Evolutionary conservation across 2,888 invertebrate genomes (phyloP), one percentile per base, ranked within the genome.

Genomic region (Acanthosepion esculentum): DNA sequence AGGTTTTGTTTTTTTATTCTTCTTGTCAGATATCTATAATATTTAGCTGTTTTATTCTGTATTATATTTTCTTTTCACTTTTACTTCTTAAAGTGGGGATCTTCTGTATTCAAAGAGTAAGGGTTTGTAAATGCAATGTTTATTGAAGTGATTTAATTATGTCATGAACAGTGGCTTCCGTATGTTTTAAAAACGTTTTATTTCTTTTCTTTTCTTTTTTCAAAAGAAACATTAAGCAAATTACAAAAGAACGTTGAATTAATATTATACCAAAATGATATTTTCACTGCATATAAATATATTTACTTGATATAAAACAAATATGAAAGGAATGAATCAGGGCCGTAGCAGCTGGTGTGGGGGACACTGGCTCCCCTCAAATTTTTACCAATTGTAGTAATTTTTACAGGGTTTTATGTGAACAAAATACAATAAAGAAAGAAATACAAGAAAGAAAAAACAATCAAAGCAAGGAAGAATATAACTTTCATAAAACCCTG

Each of bases 71-170:
- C n/a, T 78, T 78, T 33, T 1, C 10, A 12, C 18, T n/a, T 78
- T 15, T 78, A 12, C 23, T 78, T 78, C n/a, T 78, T 78, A 15
- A 78, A 78, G 78, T 78, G 78, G n/a, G n/a, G 10, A 78, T 78
- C 78, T 78, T 78, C 78, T 78, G n/a, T 78, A 78, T 78, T 78
- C 78, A 78, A 78, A 78, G n/a, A 78, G 78, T n/a, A 78, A 78
- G 78, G 78, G 78, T n/a, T 78, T n/a, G n/a, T 78, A n/a, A 78
- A 78, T 78, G n/a, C n/a, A 78, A n/a, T n/a, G 78, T 78, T n/a
- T 78, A 78, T 78, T 33, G 78, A 78, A n/a, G 15, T 78, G n/a
- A 78, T 78, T 78, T 78, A 78, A 78, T 78, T 78, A 78, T n/a
- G 78, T n/a, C n/a, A 78, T 78, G 78, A 10, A 78, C 78, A 78